Base-by-base conservation (phyloP, 2,113 vertebrate species). In the Sinocyclocheilus maitianheensis region DNA sequence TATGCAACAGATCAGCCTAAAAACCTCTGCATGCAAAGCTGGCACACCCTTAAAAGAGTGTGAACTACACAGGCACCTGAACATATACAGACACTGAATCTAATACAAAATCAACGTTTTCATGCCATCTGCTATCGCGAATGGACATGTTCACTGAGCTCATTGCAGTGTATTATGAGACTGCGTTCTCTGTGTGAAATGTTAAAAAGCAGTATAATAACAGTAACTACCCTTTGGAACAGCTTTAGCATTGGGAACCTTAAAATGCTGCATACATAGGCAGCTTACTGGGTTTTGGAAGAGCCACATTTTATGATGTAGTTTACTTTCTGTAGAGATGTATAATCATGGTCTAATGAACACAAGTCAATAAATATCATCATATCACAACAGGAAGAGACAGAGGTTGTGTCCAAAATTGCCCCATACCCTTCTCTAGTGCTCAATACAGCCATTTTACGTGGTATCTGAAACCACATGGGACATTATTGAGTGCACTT, bases 321-420 rank as follows among this genome's bases (percentile, higher is more conserved):
- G 24, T 65, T 51, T n/a, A 34, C 53, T 86, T 87, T 53, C 83
- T 78, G 77, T 34, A 26, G 77, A 71, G 55, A 84, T 63, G 46
- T 77, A 48, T 60, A 72, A 20, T 58, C 67, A 46, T 72, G 53
- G 22, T 30, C 40, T 63, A 60, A 51, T 60, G 71, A 79, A 37
- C 72, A 74, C 58, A 86, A 77, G 60, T 77, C 80, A 63, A 75
- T 85, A 81, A 89, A 90, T 71, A 84, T 80, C 88, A 81, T 78
- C 37, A 37, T 37, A 37, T 65, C 60, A 67, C 26, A 81, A 71
- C 40, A 55, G 72, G 58, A 84, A 83, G 22, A 46, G 40, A 46
- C 20, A 24, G 14, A n/a, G 12, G 20, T 24, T 67, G 65, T 30
- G 63, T 67, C 13, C 26, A 67, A 67, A 67, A 67, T 7, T 14